Conservation (phyloP, 2,888 invertebrate genomes). For the Meiosimyza decipiens region DNA sequence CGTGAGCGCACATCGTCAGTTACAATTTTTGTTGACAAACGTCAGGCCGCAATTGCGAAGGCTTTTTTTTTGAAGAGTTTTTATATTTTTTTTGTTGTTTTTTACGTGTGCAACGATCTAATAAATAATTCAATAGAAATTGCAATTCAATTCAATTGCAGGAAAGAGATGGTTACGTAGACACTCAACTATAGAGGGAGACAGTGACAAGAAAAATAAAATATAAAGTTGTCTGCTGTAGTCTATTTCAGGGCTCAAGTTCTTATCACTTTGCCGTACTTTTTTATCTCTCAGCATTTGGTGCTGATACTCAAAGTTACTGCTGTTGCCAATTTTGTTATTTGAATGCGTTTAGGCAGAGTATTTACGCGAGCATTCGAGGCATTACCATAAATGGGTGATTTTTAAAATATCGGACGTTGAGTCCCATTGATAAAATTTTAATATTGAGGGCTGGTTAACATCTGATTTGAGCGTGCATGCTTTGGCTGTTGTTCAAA, state of each 20-base stretch:
- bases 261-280: not conserved
- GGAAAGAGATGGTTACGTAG: not conserved
- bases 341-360: not conserved
- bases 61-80: not conserved
- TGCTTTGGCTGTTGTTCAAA: too few species aligned
- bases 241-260: not conserved
- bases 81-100: not conserved
- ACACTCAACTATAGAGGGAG: not conserved
- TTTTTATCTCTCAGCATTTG: not conserved
- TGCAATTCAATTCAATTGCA: constrained; percentile 19
- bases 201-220: too few species aligned
- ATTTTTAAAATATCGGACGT: too few species aligned
- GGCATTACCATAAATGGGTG: not conserved
- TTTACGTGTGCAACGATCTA: not conserved
- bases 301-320: too few species aligned
- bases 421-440: too few species aligned
- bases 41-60: not conserved
- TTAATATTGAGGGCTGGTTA: too few species aligned
- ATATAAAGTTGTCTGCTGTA: not conserved
- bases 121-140: constrained; percentile 22
- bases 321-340: not conserved
- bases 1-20: too few species aligned
- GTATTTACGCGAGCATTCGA: not conserved
- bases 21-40: too few species aligned
- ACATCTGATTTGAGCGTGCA: too few species aligned